Evolutionary conservation across 2,888 invertebrate genomes (phyloP), one percentile per base, ranked within the genome.

Genomic region (Drosophila mayaguana): DNA sequence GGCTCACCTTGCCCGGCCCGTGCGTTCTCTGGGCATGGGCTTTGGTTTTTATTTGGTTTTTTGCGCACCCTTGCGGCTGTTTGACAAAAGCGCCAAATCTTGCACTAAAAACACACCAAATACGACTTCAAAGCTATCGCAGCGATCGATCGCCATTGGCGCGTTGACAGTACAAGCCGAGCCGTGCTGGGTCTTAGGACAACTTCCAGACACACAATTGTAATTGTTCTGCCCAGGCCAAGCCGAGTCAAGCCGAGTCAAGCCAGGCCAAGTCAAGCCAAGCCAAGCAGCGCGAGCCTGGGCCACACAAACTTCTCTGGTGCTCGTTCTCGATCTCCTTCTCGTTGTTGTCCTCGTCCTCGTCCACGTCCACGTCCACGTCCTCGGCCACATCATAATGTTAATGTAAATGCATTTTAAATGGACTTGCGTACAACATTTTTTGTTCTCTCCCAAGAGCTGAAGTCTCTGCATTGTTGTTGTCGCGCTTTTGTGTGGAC

Each of bases 331-430:
- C 48, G 32, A 56, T n/a, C 68, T 68, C 54, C 18, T 59, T 22
- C 63, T 40, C 60, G 56, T 53, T 53, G 59, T 40, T 60, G 59
- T 40, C 48, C 68, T 61, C 72, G 78, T 77, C 77, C 88, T 90
- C 88, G 40, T 51, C 18, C 70, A 50, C 72, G 78, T 77, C 77
- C 88, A 89, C 88, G 40, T 51, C 18, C 70, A 50, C 69, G 63
- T 54, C 59, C 68, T 66, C 72, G 78, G 76, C 81, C 91, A 88
- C 90, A 89, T 91, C 90, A 91, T 91, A 91, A 91, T 91, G 91
- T 91, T 91, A 91, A 91, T 91, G 92, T 91, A 91, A 91, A 91
- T 91, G 90, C 89, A 90, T 91, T 89, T 91, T 88, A 91, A 91
- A 91, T 91, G 91, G 83, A 91, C 90, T 85, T 79, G 89, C 83